These are phyloP conservation scores for Ceratitis capitata DNA, from an alignment of 1,140 invertebrate species.

Conservation along the genomic window DNA sequence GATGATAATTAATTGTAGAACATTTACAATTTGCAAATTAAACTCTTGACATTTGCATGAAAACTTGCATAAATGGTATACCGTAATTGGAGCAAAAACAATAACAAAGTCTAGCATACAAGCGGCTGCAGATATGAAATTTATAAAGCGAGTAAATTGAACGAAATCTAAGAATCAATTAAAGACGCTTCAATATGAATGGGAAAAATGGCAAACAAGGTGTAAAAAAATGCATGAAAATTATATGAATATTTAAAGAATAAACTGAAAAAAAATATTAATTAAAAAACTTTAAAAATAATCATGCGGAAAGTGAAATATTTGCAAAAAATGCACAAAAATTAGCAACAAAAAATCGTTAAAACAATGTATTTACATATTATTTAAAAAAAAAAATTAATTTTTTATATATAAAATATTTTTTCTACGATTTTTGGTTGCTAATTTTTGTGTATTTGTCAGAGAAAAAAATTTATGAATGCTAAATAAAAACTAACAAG, in stretches of 20 bases:
- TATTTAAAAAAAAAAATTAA: no score
- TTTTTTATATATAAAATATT: no score
- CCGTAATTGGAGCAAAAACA: neutral
- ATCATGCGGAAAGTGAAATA: no score
- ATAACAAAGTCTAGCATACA: no score
- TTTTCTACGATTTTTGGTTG: neutral
- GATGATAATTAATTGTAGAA: slow-evolving; percentile 4
- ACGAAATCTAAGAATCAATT: neutral
- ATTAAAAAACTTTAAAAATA: no score
- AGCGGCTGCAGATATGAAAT: neutral
- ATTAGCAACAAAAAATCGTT: neutral
- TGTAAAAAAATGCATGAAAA: neutral
- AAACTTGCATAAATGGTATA: neutral
- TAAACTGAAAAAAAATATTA: no score
- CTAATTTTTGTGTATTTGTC: neutral
- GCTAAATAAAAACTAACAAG: no score
- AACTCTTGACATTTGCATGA: slow-evolving; percentile 17
- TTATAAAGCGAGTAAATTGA: neutral
- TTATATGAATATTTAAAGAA: neutral
- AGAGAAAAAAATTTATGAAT: no score
- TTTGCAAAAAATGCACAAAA: no score
- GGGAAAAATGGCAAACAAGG: neutral
- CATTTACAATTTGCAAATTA: slow-evolving; percentile 13
- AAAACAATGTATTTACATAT: no score
- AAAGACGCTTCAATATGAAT: neutral